A percentile compares a stretch with the other conserved stretches of the same genome.
Conservation (phyloP, 2,888 invertebrate species). For the Beris morrisii region DNA sequence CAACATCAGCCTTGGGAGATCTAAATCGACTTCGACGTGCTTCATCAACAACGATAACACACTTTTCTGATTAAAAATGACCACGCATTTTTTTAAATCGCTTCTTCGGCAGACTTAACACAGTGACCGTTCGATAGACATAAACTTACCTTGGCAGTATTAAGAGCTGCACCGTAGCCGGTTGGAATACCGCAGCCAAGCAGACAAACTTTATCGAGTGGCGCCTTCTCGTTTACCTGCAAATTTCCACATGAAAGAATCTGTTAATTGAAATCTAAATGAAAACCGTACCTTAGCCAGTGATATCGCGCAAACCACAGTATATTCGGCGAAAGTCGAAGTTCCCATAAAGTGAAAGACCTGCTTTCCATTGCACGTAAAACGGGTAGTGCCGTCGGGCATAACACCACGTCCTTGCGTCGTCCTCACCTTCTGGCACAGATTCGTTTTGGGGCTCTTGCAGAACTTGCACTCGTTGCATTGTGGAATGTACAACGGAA, state of each 20-base stretch:
- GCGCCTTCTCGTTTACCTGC: conserved; percentile 73
- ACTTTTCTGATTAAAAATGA: too few relatives aligned
- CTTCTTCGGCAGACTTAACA: too few relatives aligned
- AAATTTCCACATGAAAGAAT: neutral
- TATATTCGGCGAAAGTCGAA: conserved; percentile 92
- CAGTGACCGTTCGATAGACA: too few relatives aligned
- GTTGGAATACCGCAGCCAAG: conserved; percentile 94
- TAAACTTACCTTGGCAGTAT: conserved; percentile 79
- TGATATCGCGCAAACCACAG: conserved; percentile 92
- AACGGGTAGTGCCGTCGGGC: conserved; percentile 89
- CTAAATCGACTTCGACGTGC: too few relatives aligned
- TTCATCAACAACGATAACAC: too few relatives aligned
- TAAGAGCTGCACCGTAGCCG: conserved; percentile 92
- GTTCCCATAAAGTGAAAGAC: conserved; percentile 96
- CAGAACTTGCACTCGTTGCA: conserved; percentile 97
- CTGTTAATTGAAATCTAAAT: neutral
- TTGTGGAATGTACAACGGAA: conserved; percentile 95
- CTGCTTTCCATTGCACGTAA: conserved; percentile 66
- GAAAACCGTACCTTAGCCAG: conserved; percentile 75
- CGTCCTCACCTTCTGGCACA: conserved; percentile 88
- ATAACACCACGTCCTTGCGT: conserved; percentile 87
- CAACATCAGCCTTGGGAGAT: too few relatives aligned
- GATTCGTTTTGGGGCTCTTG: conserved; percentile 91
- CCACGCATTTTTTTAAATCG: too few relatives aligned
- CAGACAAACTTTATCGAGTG: conserved; percentile 84